Conservation (phyloP, 2,888 invertebrate species). For the Pachydiplax longipennis region DNA sequence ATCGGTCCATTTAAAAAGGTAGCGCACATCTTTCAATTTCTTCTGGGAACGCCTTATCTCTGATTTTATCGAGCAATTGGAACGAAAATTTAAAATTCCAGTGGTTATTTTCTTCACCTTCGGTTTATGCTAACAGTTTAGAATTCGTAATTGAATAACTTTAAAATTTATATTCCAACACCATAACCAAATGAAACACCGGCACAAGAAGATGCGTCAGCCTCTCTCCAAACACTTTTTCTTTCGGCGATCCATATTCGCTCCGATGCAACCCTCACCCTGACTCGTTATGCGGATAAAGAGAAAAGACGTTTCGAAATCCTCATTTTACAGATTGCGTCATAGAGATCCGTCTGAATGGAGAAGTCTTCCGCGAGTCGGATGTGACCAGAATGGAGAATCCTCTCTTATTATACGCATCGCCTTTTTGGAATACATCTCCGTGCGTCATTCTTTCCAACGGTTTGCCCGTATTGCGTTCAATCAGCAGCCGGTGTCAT, state of each 20-base stretch:
- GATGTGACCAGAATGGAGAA: neutral
- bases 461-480: neutral
- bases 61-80: too few species aligned
- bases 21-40: too few species aligned
- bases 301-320: neutral
- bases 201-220: too few species aligned
- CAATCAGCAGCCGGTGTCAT: neutral
- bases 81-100: too few species aligned
- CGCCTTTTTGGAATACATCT: neutral
- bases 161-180: too few species aligned
- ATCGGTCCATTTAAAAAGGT: too few species aligned
- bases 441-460: neutral
- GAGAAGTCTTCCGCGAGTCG: neutral
- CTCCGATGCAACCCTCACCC: neutral
- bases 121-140: too few species aligned
- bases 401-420: neutral
- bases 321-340: neutral
- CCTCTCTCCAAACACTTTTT: too few species aligned
- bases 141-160: too few species aligned
- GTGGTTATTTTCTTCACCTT: too few species aligned
- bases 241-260: neutral
- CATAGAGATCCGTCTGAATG: neutral
- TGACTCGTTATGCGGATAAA: neutral
- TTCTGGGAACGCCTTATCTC: too few species aligned
- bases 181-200: too few species aligned